phyloP scores from a whole-genome alignment of 2,113 vertebrate species.

The Macheiramphus alcinus region DNA sequence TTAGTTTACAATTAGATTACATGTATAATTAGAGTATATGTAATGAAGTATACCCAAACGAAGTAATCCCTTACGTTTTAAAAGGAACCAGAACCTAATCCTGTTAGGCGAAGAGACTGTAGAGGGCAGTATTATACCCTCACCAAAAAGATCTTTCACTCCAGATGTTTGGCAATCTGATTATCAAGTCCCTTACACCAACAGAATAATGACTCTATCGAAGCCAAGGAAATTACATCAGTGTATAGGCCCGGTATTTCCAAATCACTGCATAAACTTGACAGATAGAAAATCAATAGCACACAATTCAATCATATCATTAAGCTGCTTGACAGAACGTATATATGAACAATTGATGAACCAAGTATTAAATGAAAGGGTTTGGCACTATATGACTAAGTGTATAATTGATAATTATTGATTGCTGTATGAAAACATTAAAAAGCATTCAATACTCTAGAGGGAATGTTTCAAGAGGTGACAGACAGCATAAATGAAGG shows the following conservation, averaged over 20 bases:
- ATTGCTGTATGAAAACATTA: conserved; percentile 32
- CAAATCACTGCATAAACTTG: conserved; percentile 58
- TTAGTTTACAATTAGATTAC: background rate
- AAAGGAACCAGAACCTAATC: background rate
- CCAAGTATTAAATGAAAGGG: conserved; percentile 55
- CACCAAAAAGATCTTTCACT: background rate
- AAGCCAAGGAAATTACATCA: conserved; percentile 57
- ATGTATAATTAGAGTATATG: background rate
- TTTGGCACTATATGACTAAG: conserved; percentile 38
- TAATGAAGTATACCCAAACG: background rate
- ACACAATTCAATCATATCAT: conserved; percentile 61
- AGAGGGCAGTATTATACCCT: conserved; percentile 49
- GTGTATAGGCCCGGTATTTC: conserved; percentile 35
- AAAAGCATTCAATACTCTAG: background rate
- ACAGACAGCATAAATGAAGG: background rate
- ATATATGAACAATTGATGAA: conserved; percentile 65
- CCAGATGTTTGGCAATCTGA: conserved; percentile 24
- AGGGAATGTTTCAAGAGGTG: background rate
- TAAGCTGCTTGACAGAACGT: conserved; percentile 54
- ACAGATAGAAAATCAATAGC: conserved; percentile 62
- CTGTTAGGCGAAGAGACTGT: background rate
- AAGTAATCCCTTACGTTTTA: background rate
- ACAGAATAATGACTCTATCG: conserved; percentile 27
- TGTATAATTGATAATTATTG: conserved; percentile 64
- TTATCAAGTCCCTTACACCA: conserved; percentile 36